Evolutionary conservation across 2,888 invertebrate species (phyloP).

Genomic region (Cephus spinipes): DNA sequence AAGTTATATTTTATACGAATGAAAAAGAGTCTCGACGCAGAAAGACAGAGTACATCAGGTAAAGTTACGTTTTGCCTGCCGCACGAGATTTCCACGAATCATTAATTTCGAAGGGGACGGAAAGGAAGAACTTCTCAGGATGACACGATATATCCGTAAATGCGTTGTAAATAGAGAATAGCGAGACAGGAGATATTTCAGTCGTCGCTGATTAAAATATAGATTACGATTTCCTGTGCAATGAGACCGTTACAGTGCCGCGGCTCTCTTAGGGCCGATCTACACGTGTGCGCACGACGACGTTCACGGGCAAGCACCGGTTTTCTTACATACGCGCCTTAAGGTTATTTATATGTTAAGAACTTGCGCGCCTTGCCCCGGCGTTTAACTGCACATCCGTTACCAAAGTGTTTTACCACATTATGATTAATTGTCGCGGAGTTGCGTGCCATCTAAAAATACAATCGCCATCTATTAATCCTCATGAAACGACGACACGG

Average conservation of each 20-base stretch:
- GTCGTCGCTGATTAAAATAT: constrained; percentile 35
- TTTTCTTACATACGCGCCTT: constrained; percentile 22
- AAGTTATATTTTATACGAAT: background rate
- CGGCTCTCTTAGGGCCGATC: constrained; percentile 13
- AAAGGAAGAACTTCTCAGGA: background rate
- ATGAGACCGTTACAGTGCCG: constrained; percentile 17
- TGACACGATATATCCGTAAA: background rate
- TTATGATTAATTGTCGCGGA: constrained; percentile 50
- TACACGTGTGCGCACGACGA: background rate
- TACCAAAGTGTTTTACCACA: constrained; percentile 35
- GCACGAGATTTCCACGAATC: background rate
- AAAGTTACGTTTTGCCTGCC: background rate
- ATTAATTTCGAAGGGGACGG: background rate
- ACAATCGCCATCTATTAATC: constrained; percentile 23
- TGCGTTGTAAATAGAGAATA: background rate
- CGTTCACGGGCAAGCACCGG: constrained; percentile 6
- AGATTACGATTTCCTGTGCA: constrained; percentile 39
- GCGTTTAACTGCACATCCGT: constrained; percentile 37
- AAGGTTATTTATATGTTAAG: constrained; percentile 37
- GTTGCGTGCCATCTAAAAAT: constrained; percentile 42
- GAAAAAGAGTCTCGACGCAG: background rate
- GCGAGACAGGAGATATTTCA: constrained; percentile 29
- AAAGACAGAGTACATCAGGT: background rate
- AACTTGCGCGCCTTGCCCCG: constrained; percentile 27
- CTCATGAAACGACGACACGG: constrained; percentile 14